Evolutionary conservation across 2,888 invertebrate genomes (phyloP), one percentile per base, ranked within the genome.

Genomic region (Epirrita christyi): DNA sequence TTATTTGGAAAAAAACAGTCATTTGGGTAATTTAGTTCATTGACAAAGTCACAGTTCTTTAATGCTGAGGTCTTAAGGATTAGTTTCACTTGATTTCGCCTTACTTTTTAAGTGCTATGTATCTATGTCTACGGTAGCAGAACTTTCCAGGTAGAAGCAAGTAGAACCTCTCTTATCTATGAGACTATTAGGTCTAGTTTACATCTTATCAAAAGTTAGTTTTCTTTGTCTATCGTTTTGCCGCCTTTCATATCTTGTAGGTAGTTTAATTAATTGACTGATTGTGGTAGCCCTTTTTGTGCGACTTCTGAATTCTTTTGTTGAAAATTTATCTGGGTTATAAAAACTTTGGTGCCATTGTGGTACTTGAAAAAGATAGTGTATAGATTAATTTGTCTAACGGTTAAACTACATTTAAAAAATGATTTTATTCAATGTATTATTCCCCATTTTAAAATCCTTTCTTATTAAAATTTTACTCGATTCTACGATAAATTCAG

Each of bases 201-300:
- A 38, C 13, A 38, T 21, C 43, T 52, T 66, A 59, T 67, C 65
- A 72, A 2, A 32, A 73, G 69, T 71, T 79, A 78, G 74, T 67
- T 73, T 76, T 62, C 54, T 64, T 67, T 73, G 73, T 55, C 71
- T 79, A 32, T 80, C 74, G 76, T 76, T 85, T 85, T 81, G 81
- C 83, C 86, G 88, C 83, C 83, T 83, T 74, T 85, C 78, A 81
- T 88, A 88, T 87, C 36, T 36, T 74, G 63, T 68, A 74, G 77
- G 76, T 68, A 73, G 71, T 73, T 80, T 87, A 88, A 89, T 90
- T 87, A 90, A 89, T 88, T 84, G 84, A 85, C 78, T 81, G 83
- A 85, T 87, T 84, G 85, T 78, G 85, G 86, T 85, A 83, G 86
- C 70, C 76, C 76, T 81, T 85, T 87, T 85, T 86, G 80, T 84